Evolutionary conservation across 2,888 invertebrate species (phyloP), one percentile per base, ranked within the genome.

Genomic region (Xestoiulus laeticollis): DNA sequence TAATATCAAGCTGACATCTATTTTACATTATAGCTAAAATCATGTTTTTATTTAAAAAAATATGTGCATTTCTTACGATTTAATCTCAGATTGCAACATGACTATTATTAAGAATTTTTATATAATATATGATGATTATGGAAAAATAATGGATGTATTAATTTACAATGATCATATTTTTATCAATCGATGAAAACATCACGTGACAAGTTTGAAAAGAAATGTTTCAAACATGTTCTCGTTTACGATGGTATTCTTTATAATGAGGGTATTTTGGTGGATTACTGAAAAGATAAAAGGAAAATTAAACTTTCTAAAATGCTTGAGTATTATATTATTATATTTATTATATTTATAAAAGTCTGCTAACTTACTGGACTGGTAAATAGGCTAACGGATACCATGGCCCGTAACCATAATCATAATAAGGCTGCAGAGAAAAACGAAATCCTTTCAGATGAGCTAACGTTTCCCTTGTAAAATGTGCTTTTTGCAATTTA

Each of bases 361-460:
- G 30, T 16, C 3, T 16, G 14, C 16, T 4, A 78, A 78, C 85
- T 85, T 85, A 85, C 85, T 85, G 85, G 26, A 43, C 14, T 85
- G 85, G 85, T n/a, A 85, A 85, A 44, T 85, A 85, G 38, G 85
- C 85, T 38, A 85, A 22, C 38, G 38, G 85, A 85, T 68, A 68
- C 87, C 87, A 87, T 33, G 87, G 87, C 38, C 87, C 87, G 32
- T 68, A 59, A 19, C 87, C 87, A 33, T 68, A 78, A n/a, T 87
- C 87, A 68, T 87, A 87, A 14, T 78, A n/a, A 38, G 87, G 87
- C 68, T 87, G 87, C 12, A 87, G 26, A 33, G 68, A n/a, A 78
- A 87, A 87, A 0, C 87, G 87, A 78, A 87, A 87, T 87, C 87
- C 87, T 87, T 87, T 87, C 12, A 87, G 68, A 38, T 87, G 78